A percentile compares a stretch with the other conserved stretches of the same genome.
Conservation (phyloP, 2,113 vertebrate species). For the Nesogale talazaci region DNA sequence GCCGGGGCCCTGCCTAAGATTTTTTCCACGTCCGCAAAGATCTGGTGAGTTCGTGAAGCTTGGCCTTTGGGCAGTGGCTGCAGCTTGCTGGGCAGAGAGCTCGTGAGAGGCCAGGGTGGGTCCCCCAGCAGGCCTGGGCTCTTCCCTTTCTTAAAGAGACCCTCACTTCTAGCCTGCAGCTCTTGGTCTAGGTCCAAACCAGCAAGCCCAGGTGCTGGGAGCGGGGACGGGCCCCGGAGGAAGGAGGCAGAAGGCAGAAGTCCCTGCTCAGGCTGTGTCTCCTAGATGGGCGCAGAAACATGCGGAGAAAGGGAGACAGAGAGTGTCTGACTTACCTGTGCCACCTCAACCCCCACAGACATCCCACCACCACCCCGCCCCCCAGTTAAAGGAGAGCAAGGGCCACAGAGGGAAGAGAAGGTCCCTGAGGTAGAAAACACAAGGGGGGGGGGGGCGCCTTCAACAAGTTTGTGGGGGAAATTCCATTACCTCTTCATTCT, state of each 20-base stretch:
- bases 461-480: too few species aligned
- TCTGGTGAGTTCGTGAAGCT: constrained; percentile 55
- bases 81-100: constrained; percentile 58
- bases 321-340: not conserved
- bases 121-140: not conserved
- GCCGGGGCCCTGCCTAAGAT: constrained; percentile 61
- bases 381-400: constrained; percentile 38
- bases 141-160: constrained; percentile 63
- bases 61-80: constrained; percentile 68
- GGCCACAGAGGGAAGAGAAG: not conserved
- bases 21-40: constrained; percentile 69
- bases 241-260: constrained; percentile 71
- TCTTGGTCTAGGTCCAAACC: constrained; percentile 74
- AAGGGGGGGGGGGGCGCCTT: too few species aligned
- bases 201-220: constrained; percentile 49
- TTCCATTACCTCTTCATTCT: too few species aligned
- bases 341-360: not conserved
- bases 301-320: constrained; percentile 58
- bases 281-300: constrained; percentile 78
- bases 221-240: constrained; percentile 48
- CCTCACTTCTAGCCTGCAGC: constrained; percentile 71
- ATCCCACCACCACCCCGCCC: constrained; percentile 13
- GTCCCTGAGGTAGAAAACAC: not conserved
- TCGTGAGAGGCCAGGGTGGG: not conserved
- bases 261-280: constrained; percentile 76